A percentile compares a stretch with the other conserved stretches of the same genome.
Evolutionary conservation across 2,888 invertebrate species (phyloP).

Genomic region (Andrena haemorrhoa): DNA sequence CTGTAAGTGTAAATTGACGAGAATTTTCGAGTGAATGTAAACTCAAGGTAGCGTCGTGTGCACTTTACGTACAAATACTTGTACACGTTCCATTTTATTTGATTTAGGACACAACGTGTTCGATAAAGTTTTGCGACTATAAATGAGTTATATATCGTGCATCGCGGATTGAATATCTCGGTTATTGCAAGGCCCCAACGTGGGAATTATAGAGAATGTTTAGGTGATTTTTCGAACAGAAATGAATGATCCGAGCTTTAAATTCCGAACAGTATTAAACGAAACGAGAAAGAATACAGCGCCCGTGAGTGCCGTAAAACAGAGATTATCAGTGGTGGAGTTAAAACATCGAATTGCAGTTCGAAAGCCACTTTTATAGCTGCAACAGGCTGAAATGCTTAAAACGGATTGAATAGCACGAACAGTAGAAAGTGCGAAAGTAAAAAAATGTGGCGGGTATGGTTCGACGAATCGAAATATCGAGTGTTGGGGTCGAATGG

Average conservation of each 20-base stretch:
- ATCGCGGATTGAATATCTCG: too few species aligned
- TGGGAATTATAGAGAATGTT: too few species aligned
- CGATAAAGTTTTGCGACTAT: too few species aligned
- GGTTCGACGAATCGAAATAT: not conserved
- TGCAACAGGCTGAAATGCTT: not conserved
- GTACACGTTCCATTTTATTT: too few species aligned
- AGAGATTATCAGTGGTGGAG: constrained; percentile 9
- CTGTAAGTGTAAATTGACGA: too few species aligned
- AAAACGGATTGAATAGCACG: constrained; percentile 7
- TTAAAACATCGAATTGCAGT: constrained; percentile 14
- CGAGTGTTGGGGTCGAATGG: not conserved
- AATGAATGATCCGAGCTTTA: not conserved
- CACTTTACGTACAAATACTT: too few species aligned
- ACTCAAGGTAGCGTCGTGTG: too few species aligned
- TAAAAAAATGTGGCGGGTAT: not conserved
- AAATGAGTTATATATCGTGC: too few species aligned
- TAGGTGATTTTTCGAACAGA: too few species aligned
- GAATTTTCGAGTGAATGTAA: too few species aligned
- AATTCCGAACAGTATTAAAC: not conserved
- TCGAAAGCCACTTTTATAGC: constrained; percentile 14
- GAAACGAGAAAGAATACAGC: not conserved
- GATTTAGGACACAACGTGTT: too few species aligned
- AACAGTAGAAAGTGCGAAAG: not conserved
- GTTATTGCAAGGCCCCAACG: too few species aligned
- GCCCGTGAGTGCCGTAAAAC: not conserved